These are phyloP conservation scores for Bedellia somnulentella DNA, from an alignment of 2,888 invertebrate species.

Conservation along the genomic window DNA sequence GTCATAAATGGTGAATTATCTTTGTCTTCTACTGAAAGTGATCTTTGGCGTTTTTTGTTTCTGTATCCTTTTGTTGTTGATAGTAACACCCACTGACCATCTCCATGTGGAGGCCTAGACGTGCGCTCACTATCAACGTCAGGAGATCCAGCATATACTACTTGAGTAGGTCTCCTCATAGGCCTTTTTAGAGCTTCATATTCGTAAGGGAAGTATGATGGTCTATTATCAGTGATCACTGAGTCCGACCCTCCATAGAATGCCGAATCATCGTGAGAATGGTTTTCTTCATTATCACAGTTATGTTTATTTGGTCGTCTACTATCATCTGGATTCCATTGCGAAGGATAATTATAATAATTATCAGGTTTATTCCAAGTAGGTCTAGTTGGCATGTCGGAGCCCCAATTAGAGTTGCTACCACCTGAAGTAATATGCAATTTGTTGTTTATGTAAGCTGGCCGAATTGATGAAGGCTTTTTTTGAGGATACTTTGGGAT, in stretches of 20 bases:
- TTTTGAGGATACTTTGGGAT: slow-evolving; percentile 23
- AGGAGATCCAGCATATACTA: slow-evolving; percentile 47
- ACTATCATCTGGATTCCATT: slow-evolving; percentile 43
- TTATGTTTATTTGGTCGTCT: slow-evolving; percentile 42
- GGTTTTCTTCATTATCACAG: slow-evolving; percentile 35
- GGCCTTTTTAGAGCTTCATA: slow-evolving; percentile 46
- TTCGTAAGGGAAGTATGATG: slow-evolving; percentile 48
- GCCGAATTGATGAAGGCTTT: slow-evolving; percentile 29
- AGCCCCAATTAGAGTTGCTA: slow-evolving; percentile 24
- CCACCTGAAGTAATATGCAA: slow-evolving; percentile 17
- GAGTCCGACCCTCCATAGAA: slow-evolving; percentile 46
- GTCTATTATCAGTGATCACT: slow-evolving; percentile 47
- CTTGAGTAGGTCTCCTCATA: slow-evolving; percentile 40
- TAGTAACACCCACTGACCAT: slow-evolving; percentile 77
- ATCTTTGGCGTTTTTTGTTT: slow-evolving; percentile 49
- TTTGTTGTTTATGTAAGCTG: slow-evolving; percentile 41
- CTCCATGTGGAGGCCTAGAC: slow-evolving; percentile 65
- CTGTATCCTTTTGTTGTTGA: slow-evolving; percentile 79
- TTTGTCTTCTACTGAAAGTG: slow-evolving; percentile 20
- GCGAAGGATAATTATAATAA: slow-evolving; percentile 22
- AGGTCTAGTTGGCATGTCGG: slow-evolving; percentile 41
- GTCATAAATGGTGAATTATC: slow-evolving; percentile 28
- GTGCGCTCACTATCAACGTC: slow-evolving; percentile 47
- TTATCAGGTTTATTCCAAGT: slow-evolving; percentile 33
- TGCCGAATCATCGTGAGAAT: slow-evolving; percentile 24